phyloP scores from a whole-genome alignment of 2,113 vertebrate genomes.

The Thunnus maccoyii region DNA sequence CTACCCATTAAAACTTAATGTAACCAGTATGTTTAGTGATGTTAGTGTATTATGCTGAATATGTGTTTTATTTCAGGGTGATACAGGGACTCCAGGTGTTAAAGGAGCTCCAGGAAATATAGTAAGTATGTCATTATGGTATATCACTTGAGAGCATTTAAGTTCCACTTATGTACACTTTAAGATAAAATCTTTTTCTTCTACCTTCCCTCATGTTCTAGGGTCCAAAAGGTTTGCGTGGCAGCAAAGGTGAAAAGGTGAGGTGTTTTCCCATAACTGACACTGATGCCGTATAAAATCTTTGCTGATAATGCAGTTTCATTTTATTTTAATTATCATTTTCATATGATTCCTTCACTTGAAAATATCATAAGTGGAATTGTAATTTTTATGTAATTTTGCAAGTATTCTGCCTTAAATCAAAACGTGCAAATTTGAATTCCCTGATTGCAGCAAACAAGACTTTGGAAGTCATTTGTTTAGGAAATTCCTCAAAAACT shows the following conservation, averaged over 20 bases:
- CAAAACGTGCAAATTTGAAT: no score
- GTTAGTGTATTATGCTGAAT: background rate
- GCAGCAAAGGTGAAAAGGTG: slow-evolving; percentile 89
- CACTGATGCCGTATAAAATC: no score
- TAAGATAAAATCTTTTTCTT: background rate
- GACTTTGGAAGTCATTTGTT: no score
- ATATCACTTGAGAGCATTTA: background rate
- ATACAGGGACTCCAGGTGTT: slow-evolving; percentile 83
- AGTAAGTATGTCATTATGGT: slow-evolving; percentile 73
- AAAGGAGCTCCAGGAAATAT: slow-evolving; percentile 80
- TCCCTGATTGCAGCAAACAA: no score
- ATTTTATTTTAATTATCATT: no score
- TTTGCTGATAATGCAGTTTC: no score
- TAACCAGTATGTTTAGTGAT: background rate
- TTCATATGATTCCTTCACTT: no score
- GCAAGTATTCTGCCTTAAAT: no score
- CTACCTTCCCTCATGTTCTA: slow-evolving; percentile 53
- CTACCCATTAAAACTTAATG: background rate
- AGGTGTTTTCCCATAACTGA: slow-evolving; percentile 1
- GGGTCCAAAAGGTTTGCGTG: slow-evolving; percentile 87
- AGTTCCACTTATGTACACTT: background rate
- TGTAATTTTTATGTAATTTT: no score
- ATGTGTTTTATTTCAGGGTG: slow-evolving; percentile 81
- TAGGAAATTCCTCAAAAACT: no score
- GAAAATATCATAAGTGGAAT: no score